These are phyloP conservation scores for Phenganax stokvisi DNA, from an alignment of 92 coral and sea anemone genomes.

Conservation along the genomic window DNA sequence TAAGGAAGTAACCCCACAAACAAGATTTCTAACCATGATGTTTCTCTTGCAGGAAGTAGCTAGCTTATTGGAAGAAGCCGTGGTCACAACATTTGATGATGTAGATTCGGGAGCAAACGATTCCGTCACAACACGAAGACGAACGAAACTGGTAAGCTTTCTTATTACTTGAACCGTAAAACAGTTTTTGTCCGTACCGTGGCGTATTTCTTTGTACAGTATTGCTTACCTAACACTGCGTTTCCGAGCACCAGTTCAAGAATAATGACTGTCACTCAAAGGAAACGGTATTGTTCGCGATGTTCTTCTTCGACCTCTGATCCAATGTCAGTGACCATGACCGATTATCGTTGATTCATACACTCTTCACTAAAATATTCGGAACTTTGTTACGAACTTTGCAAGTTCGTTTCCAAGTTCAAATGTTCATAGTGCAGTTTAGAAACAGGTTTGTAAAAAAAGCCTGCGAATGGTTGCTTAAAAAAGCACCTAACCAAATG, in stretches of 20 bases:
- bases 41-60: conserved; percentile 60
- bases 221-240: neutral
- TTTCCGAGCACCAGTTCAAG: neutral
- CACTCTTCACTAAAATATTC: too few species aligned
- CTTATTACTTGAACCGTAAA: neutral
- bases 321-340: too few species aligned
- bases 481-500: too few species aligned
- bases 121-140: conserved; percentile 21
- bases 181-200: neutral
- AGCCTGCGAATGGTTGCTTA: too few species aligned
- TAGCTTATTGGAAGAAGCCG: conserved; percentile 60
- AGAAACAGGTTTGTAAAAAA: too few species aligned
- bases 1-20: neutral
- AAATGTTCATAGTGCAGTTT: too few species aligned
- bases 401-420: too few species aligned
- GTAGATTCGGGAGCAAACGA: conserved; percentile 35
- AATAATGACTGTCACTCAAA: too few species aligned
- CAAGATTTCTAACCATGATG: neutral
- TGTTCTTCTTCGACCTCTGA: too few species aligned
- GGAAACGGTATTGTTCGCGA: too few species aligned
- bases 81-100: conserved; percentile 52
- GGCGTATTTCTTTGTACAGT: neutral
- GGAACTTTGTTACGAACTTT: too few species aligned
- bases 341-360: too few species aligned
- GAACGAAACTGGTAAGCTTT: conserved; percentile 27